Conservation (phyloP, 2,888 invertebrate genomes). For the Yponomeuta sedellus region DNA sequence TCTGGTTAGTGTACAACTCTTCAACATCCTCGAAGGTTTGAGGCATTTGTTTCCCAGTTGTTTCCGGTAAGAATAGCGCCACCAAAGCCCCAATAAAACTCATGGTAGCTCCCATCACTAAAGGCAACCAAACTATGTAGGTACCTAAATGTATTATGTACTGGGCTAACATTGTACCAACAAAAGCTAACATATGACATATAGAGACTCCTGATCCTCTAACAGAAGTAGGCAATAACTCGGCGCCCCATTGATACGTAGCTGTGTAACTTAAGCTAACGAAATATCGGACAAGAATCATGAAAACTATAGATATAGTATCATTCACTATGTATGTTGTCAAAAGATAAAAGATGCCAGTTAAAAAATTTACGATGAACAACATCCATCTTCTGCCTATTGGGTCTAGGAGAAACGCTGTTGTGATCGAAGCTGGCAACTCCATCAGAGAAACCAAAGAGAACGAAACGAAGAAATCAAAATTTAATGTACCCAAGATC, state of each 20-base stretch:
- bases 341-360: conserved; percentile 18
- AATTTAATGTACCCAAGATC: conserved; percentile 16
- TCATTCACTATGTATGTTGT: conserved; percentile 17
- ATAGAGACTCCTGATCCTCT: conserved; percentile 17
- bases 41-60: conserved; percentile 19
- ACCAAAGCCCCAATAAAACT: conserved; percentile 16
- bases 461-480: conserved; percentile 20
- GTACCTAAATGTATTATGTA: conserved; percentile 18
- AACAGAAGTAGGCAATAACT: conserved; percentile 20
- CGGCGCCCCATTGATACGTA: conserved; percentile 19
- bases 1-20: conserved; percentile 5
- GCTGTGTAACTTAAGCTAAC: conserved; percentile 18
- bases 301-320: conserved; percentile 16
- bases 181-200: conserved; percentile 17
- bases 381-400: conserved; percentile 19
- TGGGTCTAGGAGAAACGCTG: conserved; percentile 19
- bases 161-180: conserved; percentile 17
- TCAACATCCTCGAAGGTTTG: conserved; percentile 19
- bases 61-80: conserved; percentile 18
- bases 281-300: conserved; percentile 17
- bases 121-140: conserved; percentile 18
- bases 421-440: conserved; percentile 16
- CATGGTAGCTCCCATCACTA: conserved; percentile 15
- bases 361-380: conserved; percentile 3
- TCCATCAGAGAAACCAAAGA: conserved; percentile 19